These are phyloP conservation scores for Drosophila mercatorum DNA, from an alignment of 2,888 invertebrate species.

Conservation along the genomic window DNA sequence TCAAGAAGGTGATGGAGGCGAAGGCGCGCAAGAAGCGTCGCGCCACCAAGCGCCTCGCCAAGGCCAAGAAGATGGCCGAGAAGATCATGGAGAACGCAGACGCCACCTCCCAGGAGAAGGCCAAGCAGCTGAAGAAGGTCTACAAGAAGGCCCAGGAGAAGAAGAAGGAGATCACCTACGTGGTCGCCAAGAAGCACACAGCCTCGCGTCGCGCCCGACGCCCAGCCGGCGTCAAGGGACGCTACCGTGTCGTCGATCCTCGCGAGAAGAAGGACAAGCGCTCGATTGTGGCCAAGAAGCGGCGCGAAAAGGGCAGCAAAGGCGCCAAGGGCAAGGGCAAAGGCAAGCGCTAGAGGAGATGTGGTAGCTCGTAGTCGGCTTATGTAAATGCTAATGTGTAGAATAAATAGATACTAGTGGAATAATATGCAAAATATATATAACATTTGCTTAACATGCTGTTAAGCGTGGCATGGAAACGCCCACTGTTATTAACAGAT, in stretches of 20 bases:
- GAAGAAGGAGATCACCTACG: constrained; percentile 96
- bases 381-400: constrained; percentile 53
- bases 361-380: constrained; percentile 23
- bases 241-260: constrained; percentile 97
- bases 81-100: constrained; percentile 95
- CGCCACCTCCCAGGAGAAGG: constrained; percentile 96
- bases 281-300: constrained; percentile 84
- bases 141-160: constrained; percentile 96
- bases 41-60: constrained; percentile 93
- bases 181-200: constrained; percentile 95
- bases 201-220: constrained; percentile 91
- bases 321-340: constrained; percentile 52
- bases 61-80: constrained; percentile 98
- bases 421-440: constrained; percentile 11
- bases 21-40: constrained; percentile 98
- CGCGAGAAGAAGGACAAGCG: constrained; percentile 97
- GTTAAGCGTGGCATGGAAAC: not conserved
- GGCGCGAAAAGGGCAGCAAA: constrained; percentile 72
- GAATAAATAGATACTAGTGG: constrained; percentile 37
- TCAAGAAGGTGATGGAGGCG: constrained; percentile 99
- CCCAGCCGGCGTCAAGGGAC: constrained; percentile 95
- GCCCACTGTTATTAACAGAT: not conserved
- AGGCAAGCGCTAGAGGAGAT: constrained; percentile 21
- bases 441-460: not conserved
- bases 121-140: constrained; percentile 94